Evolutionary conservation across 1,140 invertebrate species (phyloP), one percentile per base, ranked within the genome.

Genomic region (Aricia agestis): DNA sequence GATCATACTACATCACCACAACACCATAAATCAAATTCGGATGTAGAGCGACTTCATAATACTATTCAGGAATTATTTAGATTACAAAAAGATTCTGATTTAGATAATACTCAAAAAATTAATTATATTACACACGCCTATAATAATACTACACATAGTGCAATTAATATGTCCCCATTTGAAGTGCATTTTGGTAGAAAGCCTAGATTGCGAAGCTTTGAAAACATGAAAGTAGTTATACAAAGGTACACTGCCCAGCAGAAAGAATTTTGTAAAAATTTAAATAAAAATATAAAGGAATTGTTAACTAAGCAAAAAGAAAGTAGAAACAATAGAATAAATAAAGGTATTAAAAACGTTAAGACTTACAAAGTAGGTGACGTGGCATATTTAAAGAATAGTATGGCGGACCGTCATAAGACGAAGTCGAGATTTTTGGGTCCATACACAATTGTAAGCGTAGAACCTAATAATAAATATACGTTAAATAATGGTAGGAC

Each of bases 101-200:
- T 75, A 57, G 70, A 75, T n/a, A 36, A 17, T n/a, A 70, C 65
- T 57, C 71, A 75, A 68, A 72, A 75, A 41, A 72, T 75, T 52
- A 36, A 68, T 59, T 75, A 65, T 59, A 75, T 72, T 6, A 65
- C 58, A 10, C 71, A 72, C 42, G 67, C 70, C 13, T 72, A 75
- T 68, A 75, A 72, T 70, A 75, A 75, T 57, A 75, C 74, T 1
- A 72, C 42, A 6, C n/a, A n/a, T n/a, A n/a, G n/a, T n/a, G n/a
- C n/a, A n/a, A n/a, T n/a, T n/a, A n/a, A n/a, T n/a, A n/a, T n/a
- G n/a, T n/a, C n/a, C 74, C 71, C 74, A 18, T 75, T 75, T 69
- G 74, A 75, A 57, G 74, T 75, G n/a, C 71, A 70, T 70, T 75
- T 75, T 68, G 68, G 74, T 17, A 63, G 74, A 66, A 72, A 75